Evolutionary conservation across 1,140 invertebrate species (phyloP).

Genomic region (Drosophila insularis): DNA sequence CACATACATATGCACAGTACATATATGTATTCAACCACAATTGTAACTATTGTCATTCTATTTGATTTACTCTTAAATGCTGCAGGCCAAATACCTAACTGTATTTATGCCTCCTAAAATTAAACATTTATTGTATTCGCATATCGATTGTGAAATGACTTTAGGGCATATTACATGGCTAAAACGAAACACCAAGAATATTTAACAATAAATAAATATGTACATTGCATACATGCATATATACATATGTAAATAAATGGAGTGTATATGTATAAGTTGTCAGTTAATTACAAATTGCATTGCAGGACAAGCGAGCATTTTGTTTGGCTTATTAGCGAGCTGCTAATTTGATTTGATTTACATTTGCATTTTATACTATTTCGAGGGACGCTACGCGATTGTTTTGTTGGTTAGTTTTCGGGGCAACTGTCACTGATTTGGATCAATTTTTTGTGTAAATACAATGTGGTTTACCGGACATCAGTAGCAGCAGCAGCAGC

Average conservation of each 20-base stretch:
- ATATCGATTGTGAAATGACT: constrained; percentile 11
- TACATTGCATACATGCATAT: neutral
- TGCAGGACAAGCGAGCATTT: constrained; percentile 46
- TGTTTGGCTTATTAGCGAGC: constrained; percentile 73
- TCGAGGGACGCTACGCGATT: constrained; percentile 9
- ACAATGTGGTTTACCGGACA: constrained; percentile 20
- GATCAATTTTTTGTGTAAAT: constrained; percentile 63
- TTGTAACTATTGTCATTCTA: constrained; percentile 21
- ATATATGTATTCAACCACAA: neutral
- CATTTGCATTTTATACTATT: constrained; percentile 42
- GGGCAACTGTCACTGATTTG: constrained; percentile 47
- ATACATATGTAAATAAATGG: neutral
- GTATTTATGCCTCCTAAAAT: constrained; percentile 38
- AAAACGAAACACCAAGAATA: constrained; percentile 52
- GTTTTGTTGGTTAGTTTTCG: constrained; percentile 20
- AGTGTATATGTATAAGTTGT: constrained; percentile 22
- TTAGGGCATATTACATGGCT: constrained; percentile 49
- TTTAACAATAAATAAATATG: constrained; percentile 76
- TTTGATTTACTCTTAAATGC: constrained; percentile 50
- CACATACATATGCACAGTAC: neutral
- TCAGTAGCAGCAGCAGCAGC: neutral
- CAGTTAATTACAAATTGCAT: constrained; percentile 76
- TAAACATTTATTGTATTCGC: constrained; percentile 67
- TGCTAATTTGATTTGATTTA: constrained; percentile 52
- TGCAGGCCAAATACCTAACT: constrained; percentile 52